These are phyloP conservation scores for Mionectes macconnelli DNA, from an alignment of 2,113 vertebrate genomes.

Conservation along the genomic window DNA sequence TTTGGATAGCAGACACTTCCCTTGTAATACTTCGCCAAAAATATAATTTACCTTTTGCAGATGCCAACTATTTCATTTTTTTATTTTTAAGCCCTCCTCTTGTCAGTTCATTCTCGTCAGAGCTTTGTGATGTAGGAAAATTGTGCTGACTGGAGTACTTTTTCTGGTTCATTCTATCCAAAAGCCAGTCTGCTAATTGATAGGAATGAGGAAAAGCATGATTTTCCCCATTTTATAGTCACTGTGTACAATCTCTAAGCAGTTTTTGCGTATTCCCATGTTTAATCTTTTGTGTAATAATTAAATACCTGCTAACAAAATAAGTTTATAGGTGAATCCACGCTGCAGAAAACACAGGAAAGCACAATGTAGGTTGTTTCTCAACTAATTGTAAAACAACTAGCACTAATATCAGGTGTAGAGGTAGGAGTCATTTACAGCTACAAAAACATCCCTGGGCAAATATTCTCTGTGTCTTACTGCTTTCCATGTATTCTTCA, in stretches of 20 bases:
- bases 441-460: background rate
- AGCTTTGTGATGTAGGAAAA: background rate
- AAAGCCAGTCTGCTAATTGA: background rate
- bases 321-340: background rate
- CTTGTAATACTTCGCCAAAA: background rate
- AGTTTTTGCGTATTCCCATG: background rate
- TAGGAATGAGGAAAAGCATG: background rate
- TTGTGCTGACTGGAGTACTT: background rate
- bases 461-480: background rate
- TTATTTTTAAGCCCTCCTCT: background rate
- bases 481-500: background rate
- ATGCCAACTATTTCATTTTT: background rate
- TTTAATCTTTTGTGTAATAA: background rate
- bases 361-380: background rate
- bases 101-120: background rate
- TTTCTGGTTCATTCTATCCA: background rate
- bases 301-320: background rate
- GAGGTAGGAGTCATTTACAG: background rate
- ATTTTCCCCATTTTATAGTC: background rate
- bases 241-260: background rate
- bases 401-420: background rate
- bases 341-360: background rate
- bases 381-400: background rate
- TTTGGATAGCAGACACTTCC: background rate
- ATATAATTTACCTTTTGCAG: background rate